Evolutionary conservation across 2,888 invertebrate genomes (phyloP), one percentile per base, ranked within the genome.

Genomic region (Plutella xylostella): DNA sequence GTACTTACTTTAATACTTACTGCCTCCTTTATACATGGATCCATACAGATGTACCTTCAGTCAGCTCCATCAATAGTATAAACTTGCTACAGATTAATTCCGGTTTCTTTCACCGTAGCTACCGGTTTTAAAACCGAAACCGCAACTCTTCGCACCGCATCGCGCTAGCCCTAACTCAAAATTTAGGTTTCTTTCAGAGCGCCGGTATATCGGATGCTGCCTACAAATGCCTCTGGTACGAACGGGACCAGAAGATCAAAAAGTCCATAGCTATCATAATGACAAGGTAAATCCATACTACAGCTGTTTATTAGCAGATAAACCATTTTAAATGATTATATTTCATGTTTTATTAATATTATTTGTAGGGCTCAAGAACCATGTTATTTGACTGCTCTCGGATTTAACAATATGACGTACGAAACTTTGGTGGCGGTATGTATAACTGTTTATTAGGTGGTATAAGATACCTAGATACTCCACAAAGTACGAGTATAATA

Each of bases 301-400:
- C 18, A 17, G 9, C n/a, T 17, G 9, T 4, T 5, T 11, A 17
- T 18, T 37, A 18, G 20, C 5, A 4, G n/a, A 11, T 19, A 17
- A 4, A 11, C 15, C 9, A 37, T 33, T n/a, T 25, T 11, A 18
- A 14, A 37, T 5, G n/a, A 18, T 19, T 37, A 5, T 4, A 18
- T 9, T 37, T 18, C 2, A 3, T 19, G 5, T 2, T 19, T 37
- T 4, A 6, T 17, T 40, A 9, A 7, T 4, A 2, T 15, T 14
- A 3, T 34, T 56, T 56, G 17, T 42, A 61, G 61, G 45, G 49
- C 61, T 19, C 57, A 60, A 41, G 55, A 48, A 28, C 58, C 57
- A 15, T 54, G 56, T 34, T 34, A 45, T 9, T 42, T 61, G 12
- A 51, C 56, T 6, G 61, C 55, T n/a, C 45, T 58, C 37, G 61